phyloP scores from a whole-genome alignment of 53 echinoderm and acorn worm species.

The Luidia sarsii region DNA sequence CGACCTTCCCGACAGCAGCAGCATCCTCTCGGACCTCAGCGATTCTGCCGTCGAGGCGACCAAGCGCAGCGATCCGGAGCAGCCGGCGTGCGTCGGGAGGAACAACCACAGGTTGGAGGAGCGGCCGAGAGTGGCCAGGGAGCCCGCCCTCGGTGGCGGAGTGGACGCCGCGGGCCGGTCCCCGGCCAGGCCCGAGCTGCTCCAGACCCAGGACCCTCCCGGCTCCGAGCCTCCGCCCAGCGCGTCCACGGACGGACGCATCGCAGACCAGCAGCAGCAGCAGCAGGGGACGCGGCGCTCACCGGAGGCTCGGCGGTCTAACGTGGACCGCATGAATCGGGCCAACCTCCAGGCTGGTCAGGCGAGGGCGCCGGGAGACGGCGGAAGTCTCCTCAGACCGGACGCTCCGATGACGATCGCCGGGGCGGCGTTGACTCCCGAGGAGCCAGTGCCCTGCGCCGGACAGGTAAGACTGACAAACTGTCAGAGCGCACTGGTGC shows the following conservation, averaged over 20 bases:
- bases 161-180: no score
- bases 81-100: no score
- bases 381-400: neutral
- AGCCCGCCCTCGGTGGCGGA: no score
- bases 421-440: neutral
- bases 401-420: neutral
- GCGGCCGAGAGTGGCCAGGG: no score
- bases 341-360: neutral
- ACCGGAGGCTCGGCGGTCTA: neutral
- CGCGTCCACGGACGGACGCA: no score
- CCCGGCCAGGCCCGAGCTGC: neutral
- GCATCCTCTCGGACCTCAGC: neutral
- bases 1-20: no score
- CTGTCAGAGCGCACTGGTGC: no score
- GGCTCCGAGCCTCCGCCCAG: no score
- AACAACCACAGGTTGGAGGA: neutral
- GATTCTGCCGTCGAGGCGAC: neutral
- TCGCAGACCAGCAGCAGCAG: no score
- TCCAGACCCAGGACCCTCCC: neutral
- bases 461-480: conserved; percentile 88
- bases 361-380: neutral
- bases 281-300: neutral
- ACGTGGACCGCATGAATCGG: conserved; percentile 24
- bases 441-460: conserved; percentile 71
- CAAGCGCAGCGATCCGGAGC: no score